These are phyloP conservation scores for Parazoanthus darwini DNA, from an alignment of 92 coral and sea anemone genomes.

Conservation along the genomic window DNA sequence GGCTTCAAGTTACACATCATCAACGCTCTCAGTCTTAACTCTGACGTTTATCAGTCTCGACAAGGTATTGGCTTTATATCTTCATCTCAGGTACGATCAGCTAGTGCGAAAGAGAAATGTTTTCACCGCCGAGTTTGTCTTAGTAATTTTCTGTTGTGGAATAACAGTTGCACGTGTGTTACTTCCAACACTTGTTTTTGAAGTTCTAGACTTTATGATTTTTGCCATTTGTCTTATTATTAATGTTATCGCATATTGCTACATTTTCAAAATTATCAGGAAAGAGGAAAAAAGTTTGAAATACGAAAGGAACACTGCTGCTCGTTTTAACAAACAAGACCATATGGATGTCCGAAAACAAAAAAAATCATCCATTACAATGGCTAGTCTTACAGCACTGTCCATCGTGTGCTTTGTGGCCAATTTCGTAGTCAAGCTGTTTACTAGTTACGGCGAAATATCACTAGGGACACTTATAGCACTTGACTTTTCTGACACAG, in stretches of 20 bases:
- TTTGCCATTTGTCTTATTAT: slow-evolving; percentile 14
- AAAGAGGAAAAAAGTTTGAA: neutral
- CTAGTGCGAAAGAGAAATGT: slow-evolving; percentile 12
- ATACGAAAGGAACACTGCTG: slow-evolving; percentile 28
- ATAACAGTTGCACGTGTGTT: slow-evolving; percentile 11
- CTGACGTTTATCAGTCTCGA: slow-evolving; percentile 37
- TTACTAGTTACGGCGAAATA: slow-evolving; percentile 20
- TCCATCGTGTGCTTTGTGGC: slow-evolving; percentile 25
- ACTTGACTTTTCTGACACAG: slow-evolving; percentile 43
- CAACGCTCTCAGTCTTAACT: slow-evolving; percentile 24
- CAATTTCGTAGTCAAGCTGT: slow-evolving; percentile 18
- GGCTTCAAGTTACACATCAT: slow-evolving; percentile 24
- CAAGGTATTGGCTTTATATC: slow-evolving; percentile 3
- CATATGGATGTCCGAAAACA: slow-evolving; percentile 27
- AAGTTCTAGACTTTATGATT: slow-evolving; percentile 24
- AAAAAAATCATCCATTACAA: slow-evolving; percentile 35
- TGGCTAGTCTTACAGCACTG: slow-evolving; percentile 18
- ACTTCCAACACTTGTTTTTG: neutral
- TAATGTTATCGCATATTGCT: slow-evolving; percentile 22
- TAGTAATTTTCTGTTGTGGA: slow-evolving; percentile 19
- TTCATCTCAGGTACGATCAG: slow-evolving; percentile 22
- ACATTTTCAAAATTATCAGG: slow-evolving; percentile 29
- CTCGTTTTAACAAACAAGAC: slow-evolving; percentile 26
- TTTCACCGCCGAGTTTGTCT: neutral
- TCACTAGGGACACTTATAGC: slow-evolving; percentile 27